Evolutionary conservation across 2,113 vertebrate species (phyloP).

Genomic region (Copsychus sechellarum): DNA sequence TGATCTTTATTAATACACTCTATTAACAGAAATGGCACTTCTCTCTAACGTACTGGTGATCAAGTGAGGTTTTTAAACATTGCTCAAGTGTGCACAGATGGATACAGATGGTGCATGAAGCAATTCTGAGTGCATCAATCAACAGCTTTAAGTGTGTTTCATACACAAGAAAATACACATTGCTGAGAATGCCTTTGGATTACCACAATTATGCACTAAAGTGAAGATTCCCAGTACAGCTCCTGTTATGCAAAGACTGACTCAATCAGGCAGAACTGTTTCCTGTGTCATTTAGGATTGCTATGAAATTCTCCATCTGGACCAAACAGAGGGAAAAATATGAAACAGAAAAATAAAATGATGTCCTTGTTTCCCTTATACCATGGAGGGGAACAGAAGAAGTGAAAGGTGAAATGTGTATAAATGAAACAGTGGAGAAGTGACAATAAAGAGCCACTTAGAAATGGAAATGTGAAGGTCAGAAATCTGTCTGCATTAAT

Average conservation of each 20-base stretch:
- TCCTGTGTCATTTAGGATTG: not conserved
- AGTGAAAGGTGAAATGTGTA: rapidly evolving
- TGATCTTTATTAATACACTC: not conserved
- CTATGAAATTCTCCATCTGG: not conserved
- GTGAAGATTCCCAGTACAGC: not conserved
- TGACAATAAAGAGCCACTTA: not conserved
- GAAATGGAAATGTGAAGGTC: not conserved
- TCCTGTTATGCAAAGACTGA: not conserved
- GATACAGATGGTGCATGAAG: not conserved
- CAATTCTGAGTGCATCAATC: not conserved
- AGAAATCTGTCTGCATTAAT: not conserved
- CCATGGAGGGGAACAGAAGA: not conserved
- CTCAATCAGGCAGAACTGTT: not conserved
- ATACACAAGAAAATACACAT: not conserved
- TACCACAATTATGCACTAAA: not conserved
- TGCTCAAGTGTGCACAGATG: not conserved
- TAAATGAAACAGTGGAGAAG: not conserved
- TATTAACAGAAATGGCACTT: not conserved
- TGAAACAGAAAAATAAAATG: not conserved
- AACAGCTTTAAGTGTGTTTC: not conserved
- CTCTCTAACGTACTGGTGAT: not conserved
- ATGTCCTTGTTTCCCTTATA: not conserved
- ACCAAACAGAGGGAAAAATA: not conserved
- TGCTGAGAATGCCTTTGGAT: not conserved
- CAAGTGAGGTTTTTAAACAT: not conserved